Percentiles rank a stretch among this genome's conserved stretches.
Conservation (phyloP, 1,140 invertebrate species). For the roundworm (Caenorhabditis elegans) region WBcel235 BX284605.5:5495001-5495500, state of each 20-base stretch:
- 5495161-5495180: too few relatives aligned
- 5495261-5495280: too few relatives aligned
- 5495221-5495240: too few relatives aligned
- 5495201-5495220: too few relatives aligned
- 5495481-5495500: slow-evolving; percentile 78
- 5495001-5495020: slow-evolving; percentile 89
- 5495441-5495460: slow-evolving; percentile 88
- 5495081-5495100: slow-evolving; percentile 89
- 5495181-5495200: too few relatives aligned
- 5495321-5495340: slow-evolving; percentile 82
- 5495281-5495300: too few relatives aligned
- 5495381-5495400: slow-evolving; percentile 92
- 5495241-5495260: too few relatives aligned
- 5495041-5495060: slow-evolving; percentile 92
- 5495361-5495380: slow-evolving; percentile 80
- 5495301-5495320: slow-evolving; percentile 88
- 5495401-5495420: slow-evolving; percentile 90
- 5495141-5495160: too few relatives aligned
- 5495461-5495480: slow-evolving; percentile 93
- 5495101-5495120: slow-evolving; percentile 91
- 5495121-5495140: slow-evolving; percentile 55
- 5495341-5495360: slow-evolving; percentile 83
- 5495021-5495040: slow-evolving; percentile 90
- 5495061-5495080: slow-evolving; percentile 95
- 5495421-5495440: slow-evolving; percentile 86